phyloP scores from a whole-genome alignment of 2,797 vertebrate genomes.

The Streptopelia turtur region DNA sequence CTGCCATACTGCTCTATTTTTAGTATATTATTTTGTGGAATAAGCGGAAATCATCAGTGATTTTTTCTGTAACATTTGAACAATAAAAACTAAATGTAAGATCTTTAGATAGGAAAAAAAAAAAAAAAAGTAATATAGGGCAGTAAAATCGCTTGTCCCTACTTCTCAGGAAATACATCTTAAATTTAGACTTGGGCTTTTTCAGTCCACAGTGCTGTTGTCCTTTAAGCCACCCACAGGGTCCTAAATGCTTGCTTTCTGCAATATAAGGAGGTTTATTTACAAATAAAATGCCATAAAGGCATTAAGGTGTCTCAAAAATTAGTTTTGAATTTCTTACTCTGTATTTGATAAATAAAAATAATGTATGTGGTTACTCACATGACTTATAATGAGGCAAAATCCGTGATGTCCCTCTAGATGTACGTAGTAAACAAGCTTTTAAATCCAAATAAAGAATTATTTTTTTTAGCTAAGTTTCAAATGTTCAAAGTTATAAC shows the following conservation, averaged over 20 bases:
- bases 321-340: neutral
- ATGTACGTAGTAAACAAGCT: neutral
- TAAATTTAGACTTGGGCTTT: neutral
- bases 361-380: neutral
- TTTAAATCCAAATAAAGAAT: neutral
- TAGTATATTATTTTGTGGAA: neutral
- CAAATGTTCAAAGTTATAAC: neutral
- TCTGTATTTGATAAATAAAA: neutral
- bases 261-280: neutral
- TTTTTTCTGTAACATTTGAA: neutral
- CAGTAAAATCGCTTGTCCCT: neutral
- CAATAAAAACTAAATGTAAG: neutral
- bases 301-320: neutral
- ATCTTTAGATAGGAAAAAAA: neutral
- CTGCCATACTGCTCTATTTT: neutral
- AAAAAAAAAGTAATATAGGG: neutral
- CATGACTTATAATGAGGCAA: neutral
- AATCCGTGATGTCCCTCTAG: neutral
- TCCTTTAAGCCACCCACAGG: neutral
- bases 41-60: neutral
- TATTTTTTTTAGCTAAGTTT: neutral
- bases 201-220: fast-evolving
- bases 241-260: neutral
- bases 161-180: neutral
- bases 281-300: neutral